Base-by-base conservation (phyloP, 2,797 vertebrate genomes). In the Ctenosaura bakeri region DNA sequence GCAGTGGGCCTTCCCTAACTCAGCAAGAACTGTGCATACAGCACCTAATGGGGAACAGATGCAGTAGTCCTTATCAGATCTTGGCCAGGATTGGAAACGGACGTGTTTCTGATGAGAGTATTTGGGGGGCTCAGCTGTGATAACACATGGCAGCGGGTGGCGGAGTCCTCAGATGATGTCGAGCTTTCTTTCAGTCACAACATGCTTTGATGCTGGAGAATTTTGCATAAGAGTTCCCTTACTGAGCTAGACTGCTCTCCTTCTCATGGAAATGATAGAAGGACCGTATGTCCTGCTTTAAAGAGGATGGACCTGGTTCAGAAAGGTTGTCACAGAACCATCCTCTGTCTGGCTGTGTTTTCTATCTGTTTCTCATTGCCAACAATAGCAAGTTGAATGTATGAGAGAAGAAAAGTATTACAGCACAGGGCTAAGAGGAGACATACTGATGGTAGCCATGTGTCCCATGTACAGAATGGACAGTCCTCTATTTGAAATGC, bases 41-140 rank as follows among this genome's bases (percentile, higher is more conserved):
- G 92, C 73, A 59, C 88, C 89, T 96, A 96, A 96, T 96, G 87
- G 88, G 90, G 94, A 96, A 92, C 96, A 96, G 96, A 96, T 96
- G 96, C 94, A 90, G 35, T 88, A 56, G 64, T 66, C 90, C 92
- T 94, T 96, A 96, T 96, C 96, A 96, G 96, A 96, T 95, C 93
- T 90, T 93, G 95, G 94, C 94, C 76, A n/a, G 85, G 80, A 71
- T 91, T 95, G 90, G 92, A 95, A 96, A 91, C n/a, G 84, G 92
- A 95, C 84, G 74, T 95, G 95, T 96, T 93, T 95, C 91, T 95
- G 94, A 96, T 90, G 91, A 92, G 93, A 92, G 91, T 95, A 92
- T 95, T 95, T 95, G 81, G 89, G 89, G 93, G 95, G 87, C 94
- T 96, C 96, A 96, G 96, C 96, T 96, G 96, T 95, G 94, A 96